Evolutionary conservation across 1,140 invertebrate genomes (phyloP).

Genomic region (Trigoniulus corallinus): DNA sequence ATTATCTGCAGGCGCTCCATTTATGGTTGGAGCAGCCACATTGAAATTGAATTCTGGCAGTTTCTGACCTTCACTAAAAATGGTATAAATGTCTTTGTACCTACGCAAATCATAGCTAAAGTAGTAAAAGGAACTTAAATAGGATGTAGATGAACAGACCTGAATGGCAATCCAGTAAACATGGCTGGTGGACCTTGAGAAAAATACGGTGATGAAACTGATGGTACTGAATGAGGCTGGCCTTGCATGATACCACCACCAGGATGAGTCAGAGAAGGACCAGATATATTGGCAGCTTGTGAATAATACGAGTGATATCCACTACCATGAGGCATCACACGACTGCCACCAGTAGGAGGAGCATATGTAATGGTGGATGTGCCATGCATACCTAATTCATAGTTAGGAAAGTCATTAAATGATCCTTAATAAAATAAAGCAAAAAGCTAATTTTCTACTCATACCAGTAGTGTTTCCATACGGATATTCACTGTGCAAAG

Average conservation of each 20-base stretch:
- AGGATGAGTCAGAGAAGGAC: background rate
- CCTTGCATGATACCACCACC: background rate
- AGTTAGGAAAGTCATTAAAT: too few species aligned
- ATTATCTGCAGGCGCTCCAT: too few species aligned
- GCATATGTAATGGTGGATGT: constrained; percentile 11
- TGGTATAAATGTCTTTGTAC: background rate
- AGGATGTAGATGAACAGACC: too few species aligned
- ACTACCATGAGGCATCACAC: background rate
- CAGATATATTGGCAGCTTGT: background rate
- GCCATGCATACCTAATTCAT: constrained; percentile 8
- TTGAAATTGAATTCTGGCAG: constrained; percentile 15
- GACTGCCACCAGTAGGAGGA: constrained; percentile 7
- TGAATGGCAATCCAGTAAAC: background rate
- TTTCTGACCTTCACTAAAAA: constrained; percentile 15
- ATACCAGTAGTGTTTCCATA: background rate
- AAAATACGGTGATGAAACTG: background rate
- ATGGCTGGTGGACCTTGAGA: background rate
- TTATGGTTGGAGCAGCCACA: too few species aligned
- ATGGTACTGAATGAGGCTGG: background rate
- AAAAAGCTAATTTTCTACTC: constrained; percentile 1
- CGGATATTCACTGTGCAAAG: background rate
- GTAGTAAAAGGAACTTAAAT: too few species aligned
- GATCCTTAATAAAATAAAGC: too few species aligned
- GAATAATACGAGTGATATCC: background rate
- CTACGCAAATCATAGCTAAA: too few species aligned